Evolutionary conservation across 2,888 invertebrate species (phyloP).

Genomic region (Rotaria macrura): DNA sequence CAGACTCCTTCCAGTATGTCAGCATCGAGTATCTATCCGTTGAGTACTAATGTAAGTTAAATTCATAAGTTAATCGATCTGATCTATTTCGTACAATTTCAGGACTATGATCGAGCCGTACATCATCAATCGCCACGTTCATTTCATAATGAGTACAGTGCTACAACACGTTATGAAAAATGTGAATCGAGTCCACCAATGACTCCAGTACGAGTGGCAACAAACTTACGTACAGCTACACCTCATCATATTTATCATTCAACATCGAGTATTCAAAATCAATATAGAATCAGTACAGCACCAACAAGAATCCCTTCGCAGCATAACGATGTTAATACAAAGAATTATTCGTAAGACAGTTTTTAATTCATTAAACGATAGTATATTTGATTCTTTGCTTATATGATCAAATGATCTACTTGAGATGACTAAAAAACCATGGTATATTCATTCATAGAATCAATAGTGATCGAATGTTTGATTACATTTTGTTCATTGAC

Average conservation of each 20-base stretch:
- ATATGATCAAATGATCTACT: no score
- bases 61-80: no score
- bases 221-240: neutral
- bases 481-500: no score
- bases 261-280: neutral
- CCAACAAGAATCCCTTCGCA: neutral
- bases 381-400: no score
- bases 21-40: no score
- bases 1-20: no score
- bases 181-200: slow-evolving; percentile 19
- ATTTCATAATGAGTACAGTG: neutral
- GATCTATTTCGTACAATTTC: neutral
- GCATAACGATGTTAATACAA: neutral
- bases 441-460: no score
- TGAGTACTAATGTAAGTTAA: no score
- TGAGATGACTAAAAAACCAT: no score
- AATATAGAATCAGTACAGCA: neutral
- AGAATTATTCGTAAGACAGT: neutral
- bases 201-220: neutral
- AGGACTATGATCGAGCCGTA: neutral
- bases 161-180: slow-evolving; percentile 38
- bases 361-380: no score
- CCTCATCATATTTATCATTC: neutral
- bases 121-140: neutral
- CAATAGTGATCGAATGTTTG: no score